Conservation (phyloP, 1,140 invertebrate species). For the Scaptomyza hsui region DNA sequence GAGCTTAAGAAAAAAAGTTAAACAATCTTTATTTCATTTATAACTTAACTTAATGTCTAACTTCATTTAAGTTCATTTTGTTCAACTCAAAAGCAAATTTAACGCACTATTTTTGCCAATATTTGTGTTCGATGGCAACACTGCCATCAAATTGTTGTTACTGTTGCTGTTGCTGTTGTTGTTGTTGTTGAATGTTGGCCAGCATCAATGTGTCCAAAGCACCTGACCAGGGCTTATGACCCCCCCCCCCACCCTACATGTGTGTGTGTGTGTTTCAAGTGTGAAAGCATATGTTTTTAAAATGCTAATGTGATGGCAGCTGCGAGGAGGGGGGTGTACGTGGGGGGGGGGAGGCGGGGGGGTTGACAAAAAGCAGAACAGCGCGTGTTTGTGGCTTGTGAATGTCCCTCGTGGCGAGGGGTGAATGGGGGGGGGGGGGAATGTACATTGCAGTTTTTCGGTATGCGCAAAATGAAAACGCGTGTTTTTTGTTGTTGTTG, state of each 20-base stretch:
- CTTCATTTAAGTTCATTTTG: too few species aligned
- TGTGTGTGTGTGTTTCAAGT: constrained; percentile 58
- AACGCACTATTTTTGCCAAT: background rate
- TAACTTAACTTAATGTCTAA: too few species aligned
- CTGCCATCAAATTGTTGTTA: constrained; percentile 10
- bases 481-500: constrained; percentile 62
- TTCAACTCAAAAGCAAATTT: too few species aligned
- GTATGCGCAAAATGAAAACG: constrained; percentile 69
- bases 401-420: constrained; percentile 18
- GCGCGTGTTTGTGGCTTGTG: constrained; percentile 44
- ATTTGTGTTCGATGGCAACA: background rate
- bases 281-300: constrained; percentile 80
- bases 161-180: too few species aligned
- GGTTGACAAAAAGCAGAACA: constrained; percentile 2
- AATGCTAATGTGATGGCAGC: constrained; percentile 53
- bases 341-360: too few species aligned
- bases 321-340: background rate
- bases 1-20: too few species aligned
- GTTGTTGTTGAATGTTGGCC: constrained; percentile 14
- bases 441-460: constrained; percentile 59
- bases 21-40: too few species aligned
- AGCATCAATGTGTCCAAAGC: constrained; percentile 14
- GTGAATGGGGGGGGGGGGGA: background rate
- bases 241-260: background rate
- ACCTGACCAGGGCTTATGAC: constrained; percentile 17